Conservation (phyloP, 2,888 invertebrate genomes). For the Sinohyriopsis cumingii region DNA sequence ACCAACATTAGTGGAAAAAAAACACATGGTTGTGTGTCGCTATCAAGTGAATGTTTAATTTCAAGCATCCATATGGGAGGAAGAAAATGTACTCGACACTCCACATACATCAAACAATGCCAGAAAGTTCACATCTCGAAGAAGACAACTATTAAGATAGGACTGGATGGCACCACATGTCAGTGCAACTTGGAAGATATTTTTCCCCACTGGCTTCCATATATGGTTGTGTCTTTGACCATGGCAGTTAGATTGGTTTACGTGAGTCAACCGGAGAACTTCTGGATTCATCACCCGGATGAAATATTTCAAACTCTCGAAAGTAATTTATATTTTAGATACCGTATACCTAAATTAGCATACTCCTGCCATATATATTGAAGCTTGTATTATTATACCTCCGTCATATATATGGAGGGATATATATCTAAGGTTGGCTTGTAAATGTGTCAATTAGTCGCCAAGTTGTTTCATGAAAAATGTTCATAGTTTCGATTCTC, state of each 20-base stretch:
- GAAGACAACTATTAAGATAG: too few relatives aligned
- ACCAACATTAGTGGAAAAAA: not conserved
- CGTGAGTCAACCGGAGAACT: slow-evolving; percentile 46
- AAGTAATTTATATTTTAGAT: slow-evolving; percentile 38
- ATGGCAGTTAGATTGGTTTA: slow-evolving; percentile 42
- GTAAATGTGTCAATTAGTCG: too few relatives aligned
- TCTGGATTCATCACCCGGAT: slow-evolving; percentile 66
- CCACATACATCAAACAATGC: too few relatives aligned
- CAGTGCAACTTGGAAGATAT: slow-evolving; percentile 9
- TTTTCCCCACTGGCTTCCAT: slow-evolving; percentile 43
- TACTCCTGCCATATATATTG: not conserved
- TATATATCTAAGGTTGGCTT: too few relatives aligned
- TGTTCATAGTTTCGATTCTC: too few relatives aligned
- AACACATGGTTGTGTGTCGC: not conserved
- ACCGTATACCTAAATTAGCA: not conserved
- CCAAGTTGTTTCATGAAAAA: too few relatives aligned
- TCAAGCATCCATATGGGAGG: too few relatives aligned
- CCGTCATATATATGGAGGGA: too few relatives aligned
- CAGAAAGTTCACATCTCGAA: too few relatives aligned
- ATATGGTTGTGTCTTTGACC: slow-evolving; percentile 46
- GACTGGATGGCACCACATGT: not conserved
- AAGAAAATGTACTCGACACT: too few relatives aligned
- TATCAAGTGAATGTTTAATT: too few relatives aligned
- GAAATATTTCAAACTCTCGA: slow-evolving; percentile 64
- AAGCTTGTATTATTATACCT: not conserved